Conservation (phyloP, 1,140 invertebrate genomes). For the Hirudo medicinalis region DNA sequence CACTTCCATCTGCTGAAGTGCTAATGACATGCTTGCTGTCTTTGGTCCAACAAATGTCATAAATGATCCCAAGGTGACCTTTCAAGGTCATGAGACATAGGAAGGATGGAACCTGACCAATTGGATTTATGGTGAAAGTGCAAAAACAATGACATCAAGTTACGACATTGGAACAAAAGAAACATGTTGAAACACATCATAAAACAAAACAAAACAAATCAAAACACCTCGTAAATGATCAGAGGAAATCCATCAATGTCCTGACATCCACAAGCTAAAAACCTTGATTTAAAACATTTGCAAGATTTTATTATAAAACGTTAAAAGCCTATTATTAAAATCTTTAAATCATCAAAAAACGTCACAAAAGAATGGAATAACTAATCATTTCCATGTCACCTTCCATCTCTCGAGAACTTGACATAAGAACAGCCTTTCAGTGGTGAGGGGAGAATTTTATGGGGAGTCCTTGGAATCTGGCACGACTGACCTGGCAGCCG, state of each 20-base stretch:
- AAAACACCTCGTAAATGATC: slow-evolving; percentile 36
- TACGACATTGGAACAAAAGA: no score
- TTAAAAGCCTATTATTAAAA: no score
- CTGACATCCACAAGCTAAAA: slow-evolving; percentile 37
- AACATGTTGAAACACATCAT: no score
- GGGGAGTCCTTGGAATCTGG: slow-evolving; percentile 48
- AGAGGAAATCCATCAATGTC: slow-evolving; percentile 36
- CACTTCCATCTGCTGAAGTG: slow-evolving; percentile 52
- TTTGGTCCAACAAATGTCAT: slow-evolving; percentile 50
- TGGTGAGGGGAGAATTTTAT: slow-evolving; percentile 40
- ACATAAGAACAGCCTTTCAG: slow-evolving; percentile 42
- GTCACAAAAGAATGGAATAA: no score
- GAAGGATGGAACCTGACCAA: slow-evolving; percentile 34
- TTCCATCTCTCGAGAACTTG: slow-evolving; percentile 43
- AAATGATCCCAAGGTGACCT: slow-evolving; percentile 52
- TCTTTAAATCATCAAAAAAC: no score
- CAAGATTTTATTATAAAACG: no score
- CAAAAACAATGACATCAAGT: no score
- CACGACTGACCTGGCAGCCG: slow-evolving; percentile 48
- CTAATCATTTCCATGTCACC: slow-evolving; percentile 23
- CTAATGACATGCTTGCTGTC: slow-evolving; percentile 47
- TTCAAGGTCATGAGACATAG: slow-evolving; percentile 30
- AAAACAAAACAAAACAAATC: slow-evolving; percentile 11
- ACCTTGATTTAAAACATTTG: slow-evolving; percentile 24
- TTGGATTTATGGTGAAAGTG: no score